These are phyloP conservation scores for Drosophila neutralis DNA, from an alignment of 2,888 invertebrate genomes.

Conservation along the genomic window DNA sequence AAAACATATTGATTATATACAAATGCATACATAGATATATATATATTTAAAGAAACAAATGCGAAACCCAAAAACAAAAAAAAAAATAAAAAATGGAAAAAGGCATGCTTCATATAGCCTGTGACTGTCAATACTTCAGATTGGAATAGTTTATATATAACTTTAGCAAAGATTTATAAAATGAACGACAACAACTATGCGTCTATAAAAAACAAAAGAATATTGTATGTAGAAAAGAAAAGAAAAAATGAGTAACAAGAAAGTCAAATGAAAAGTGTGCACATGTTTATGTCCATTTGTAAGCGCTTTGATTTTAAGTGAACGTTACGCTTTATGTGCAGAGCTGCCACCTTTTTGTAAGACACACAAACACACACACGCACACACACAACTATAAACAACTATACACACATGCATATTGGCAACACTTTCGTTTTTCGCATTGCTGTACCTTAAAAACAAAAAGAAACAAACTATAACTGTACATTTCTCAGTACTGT, in stretches of 20 bases:
- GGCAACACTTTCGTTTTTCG: constrained; percentile 73
- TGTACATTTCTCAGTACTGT: constrained; percentile 73
- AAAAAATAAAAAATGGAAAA: constrained; percentile 22
- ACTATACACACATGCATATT: constrained; percentile 53
- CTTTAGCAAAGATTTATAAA: constrained; percentile 74
- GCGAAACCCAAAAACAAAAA: constrained; percentile 27
- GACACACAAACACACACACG: constrained; percentile 32
- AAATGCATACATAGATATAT: constrained; percentile 46
- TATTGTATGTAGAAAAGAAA: constrained; percentile 52
- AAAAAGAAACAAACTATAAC: constrained; percentile 56
- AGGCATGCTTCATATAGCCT: constrained; percentile 81
- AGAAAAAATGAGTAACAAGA: constrained; percentile 29
- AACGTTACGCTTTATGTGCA: constrained; percentile 76
- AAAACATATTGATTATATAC: constrained; percentile 63
- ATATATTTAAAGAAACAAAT: constrained; percentile 52
- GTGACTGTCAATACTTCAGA: constrained; percentile 83
- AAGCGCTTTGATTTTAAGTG: constrained; percentile 70
- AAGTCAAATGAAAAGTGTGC: constrained; percentile 29
- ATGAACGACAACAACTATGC: constrained; percentile 35
- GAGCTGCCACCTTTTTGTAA: constrained; percentile 72
- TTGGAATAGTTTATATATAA: constrained; percentile 78
- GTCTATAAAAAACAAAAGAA: constrained; percentile 22
- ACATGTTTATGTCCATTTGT: constrained; percentile 68
- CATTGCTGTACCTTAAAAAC: constrained; percentile 76
- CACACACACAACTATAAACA: neutral